Evolutionary conservation across 1,140 invertebrate genomes (phyloP), one percentile per base, ranked within the genome.

Genomic region (Bombyx mandarina): DNA sequence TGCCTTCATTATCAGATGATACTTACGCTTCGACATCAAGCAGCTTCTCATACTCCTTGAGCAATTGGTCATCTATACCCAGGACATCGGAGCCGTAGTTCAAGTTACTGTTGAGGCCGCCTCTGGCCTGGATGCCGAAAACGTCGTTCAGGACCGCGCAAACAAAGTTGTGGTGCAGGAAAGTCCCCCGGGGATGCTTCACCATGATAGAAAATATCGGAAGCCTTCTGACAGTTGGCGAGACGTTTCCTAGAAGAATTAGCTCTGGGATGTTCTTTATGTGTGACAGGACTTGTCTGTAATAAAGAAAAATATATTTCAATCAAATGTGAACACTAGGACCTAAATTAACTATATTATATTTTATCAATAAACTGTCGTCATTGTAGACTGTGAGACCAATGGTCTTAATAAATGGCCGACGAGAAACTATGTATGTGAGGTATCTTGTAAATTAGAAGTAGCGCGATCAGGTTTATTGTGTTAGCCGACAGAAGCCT

Each of bases 81-180:
- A 98, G 89, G 8, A 97, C 86, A 82, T 95, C 92, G 82, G 96
- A 93, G 7, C 94, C 94, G 75, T 97, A 97, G 55, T 94, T 93
- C 44, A 86, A 58, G 52, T 82, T 83, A 48, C 82, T 80, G n/a
- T 79, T 81, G 49, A 95, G 93, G 1, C 96, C 95, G 7, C 95
- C 94, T 66, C 96, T 89, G 0, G 94, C 93, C 84, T 98, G 96
- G 47, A 98, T 95, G 0, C 97, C 97, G 77, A 97, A 98, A 8
- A 98, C 90, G 75, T 98, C 97, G 71, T 98, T 98, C 4, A 98
- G 89, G 1, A 98, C 88, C 2, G 94, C 93, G 67, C 93, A 94
- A 0, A 97, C 92, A 81, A 96, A 98, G 82, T 97, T 97, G 73
- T 97, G 95, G 82, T 98, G 97, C 0, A 98, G 90, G 74, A 94